phyloP scores from a whole-genome alignment of 2,797 vertebrate species.

The Petrocephalus sullivani region DNA sequence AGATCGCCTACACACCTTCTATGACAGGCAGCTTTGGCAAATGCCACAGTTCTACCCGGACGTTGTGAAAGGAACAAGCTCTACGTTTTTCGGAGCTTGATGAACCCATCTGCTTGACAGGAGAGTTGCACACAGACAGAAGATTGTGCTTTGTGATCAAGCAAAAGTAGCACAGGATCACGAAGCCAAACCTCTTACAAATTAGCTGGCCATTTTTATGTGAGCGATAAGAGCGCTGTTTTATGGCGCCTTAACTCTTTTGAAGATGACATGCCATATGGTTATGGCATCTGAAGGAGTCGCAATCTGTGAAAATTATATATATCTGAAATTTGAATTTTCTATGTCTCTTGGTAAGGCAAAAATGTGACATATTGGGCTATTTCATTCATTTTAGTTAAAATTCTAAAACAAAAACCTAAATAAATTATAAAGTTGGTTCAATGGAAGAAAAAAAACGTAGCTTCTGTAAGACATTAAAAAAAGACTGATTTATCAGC shows the following conservation, averaged over 20 bases:
- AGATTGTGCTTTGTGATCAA: constrained; percentile 24
- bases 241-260: background rate
- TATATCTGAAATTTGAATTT: background rate
- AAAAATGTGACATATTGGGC: background rate
- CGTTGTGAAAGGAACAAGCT: background rate
- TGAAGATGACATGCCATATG: background rate
- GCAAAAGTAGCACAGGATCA: constrained; percentile 33
- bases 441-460: background rate
- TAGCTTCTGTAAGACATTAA: background rate
- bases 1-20: constrained; percentile 14
- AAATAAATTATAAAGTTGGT: background rate
- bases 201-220: constrained; percentile 20
- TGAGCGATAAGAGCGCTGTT: background rate
- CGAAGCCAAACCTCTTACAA: constrained; percentile 16
- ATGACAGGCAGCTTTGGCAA: constrained; percentile 2
- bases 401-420: background rate
- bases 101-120: constrained; percentile 50
- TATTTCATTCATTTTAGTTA: background rate
- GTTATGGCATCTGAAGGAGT: background rate
- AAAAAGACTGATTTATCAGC: background rate
- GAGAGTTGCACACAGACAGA: constrained; percentile 32
- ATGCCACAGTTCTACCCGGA: background rate
- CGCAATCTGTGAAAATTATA: background rate
- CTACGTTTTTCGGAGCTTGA: constrained; percentile 35
- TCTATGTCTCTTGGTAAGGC: background rate